A percentile compares a stretch with the other conserved stretches of the same genome.
phyloP scores from a whole-genome alignment of 2,797 vertebrate genomes.

The Catamblyrhynchus diadema region DNA sequence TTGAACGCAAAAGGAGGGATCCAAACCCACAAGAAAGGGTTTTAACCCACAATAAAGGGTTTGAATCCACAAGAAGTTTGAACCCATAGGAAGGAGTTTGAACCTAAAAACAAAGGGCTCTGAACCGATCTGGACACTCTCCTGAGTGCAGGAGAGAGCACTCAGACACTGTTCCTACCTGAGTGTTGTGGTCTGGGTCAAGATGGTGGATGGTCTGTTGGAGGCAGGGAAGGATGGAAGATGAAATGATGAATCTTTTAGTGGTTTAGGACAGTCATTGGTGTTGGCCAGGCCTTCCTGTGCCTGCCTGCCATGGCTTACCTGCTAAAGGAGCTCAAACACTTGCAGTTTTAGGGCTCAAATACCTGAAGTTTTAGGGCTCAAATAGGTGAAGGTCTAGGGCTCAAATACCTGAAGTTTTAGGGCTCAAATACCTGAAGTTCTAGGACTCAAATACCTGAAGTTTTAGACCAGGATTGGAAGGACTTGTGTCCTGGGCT shows the following conservation, averaged over 20 bases:
- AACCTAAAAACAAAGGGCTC: neutral
- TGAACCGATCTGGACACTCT: neutral
- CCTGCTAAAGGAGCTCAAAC: neutral
- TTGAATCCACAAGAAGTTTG: neutral
- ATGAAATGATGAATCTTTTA: neutral
- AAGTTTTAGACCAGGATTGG: neutral
- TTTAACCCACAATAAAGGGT: neutral
- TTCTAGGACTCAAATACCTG: neutral
- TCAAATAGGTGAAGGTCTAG: neutral
- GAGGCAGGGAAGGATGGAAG: neutral
- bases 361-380: too few relatives aligned
- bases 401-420: neutral
- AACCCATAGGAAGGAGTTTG: neutral
- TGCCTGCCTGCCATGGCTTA: neutral
- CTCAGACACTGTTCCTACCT: neutral
- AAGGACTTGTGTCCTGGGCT: neutral
- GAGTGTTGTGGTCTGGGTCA: neutral
- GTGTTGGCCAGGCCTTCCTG: neutral
- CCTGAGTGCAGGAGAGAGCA: neutral
- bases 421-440: neutral
- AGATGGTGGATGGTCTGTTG: rapidly evolving
- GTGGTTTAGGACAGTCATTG: neutral
- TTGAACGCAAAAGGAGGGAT: neutral
- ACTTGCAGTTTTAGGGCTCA: neutral
- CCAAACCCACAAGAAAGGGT: neutral